Base-by-base conservation (phyloP, 2,113 vertebrate genomes). In the Mastomys coucha region DNA sequence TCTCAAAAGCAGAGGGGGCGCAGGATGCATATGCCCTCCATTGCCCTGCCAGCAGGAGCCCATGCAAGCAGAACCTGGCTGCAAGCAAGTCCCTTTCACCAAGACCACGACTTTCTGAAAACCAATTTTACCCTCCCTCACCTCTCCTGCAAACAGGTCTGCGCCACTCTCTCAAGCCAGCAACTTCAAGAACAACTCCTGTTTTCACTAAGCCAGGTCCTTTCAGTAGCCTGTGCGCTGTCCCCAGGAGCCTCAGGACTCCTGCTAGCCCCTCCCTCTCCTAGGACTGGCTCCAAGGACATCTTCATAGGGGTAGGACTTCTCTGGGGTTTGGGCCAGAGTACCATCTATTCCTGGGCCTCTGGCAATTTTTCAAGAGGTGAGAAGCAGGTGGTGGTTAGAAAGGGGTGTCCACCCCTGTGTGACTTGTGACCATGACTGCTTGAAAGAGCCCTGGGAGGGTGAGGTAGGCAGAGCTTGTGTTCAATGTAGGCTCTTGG, bases 21-120 rank as follows among this genome's bases (percentile, higher is more conserved):
- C 96, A 36, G 97, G 98, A 24, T 98, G 98, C 67, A 97, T 97
- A n/a, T 98, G 98, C 19, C 97, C 98, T 0, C 84, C 96, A 0
- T 31, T 98, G 63, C 97, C 98, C 65, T 98, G 98, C 81, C 98
- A 96, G 95, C 98, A 98, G 93, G 97, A 98, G 22, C 96, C 97
- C 0, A 19, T 93, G 67, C 98, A 65, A 36, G 97, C 98, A 0
- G 97, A 99, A 81, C 97, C 98, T 92, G 97, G 95, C 88, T 96
- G 92, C 78, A 98, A 98, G 22, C 95, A 97, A 0, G 91, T 96
- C 0, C 95, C 98, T 63, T 97, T 98, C 58, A 69, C 98, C 31
- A 97, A 98, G 95, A 98, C 98, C 94, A 98, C 98, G 20, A 88
- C 97, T 42, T 98, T 99, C 96, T 98, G 97, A 97, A 93, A 63